Base-by-base conservation (phyloP, 2,797 vertebrate genomes). In the Paguma larvata region DNA sequence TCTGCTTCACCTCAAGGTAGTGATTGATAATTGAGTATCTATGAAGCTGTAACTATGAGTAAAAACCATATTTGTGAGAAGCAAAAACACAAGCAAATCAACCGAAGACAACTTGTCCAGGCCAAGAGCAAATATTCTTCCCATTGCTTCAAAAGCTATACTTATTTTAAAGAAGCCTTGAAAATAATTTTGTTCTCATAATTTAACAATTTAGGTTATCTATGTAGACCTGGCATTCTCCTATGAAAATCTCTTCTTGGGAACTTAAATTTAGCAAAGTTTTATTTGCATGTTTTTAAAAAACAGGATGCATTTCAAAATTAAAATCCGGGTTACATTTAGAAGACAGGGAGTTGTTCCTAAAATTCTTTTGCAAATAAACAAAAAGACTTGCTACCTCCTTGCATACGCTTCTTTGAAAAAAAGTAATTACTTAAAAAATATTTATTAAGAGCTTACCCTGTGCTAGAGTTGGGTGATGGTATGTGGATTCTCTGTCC, bases 251-350 rank as follows among this genome's bases (percentile, higher is more conserved):
- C 8, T 91, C 78, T 95, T 87, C 46, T 89, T 51, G 67, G 44
- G 14, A 96, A 96, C 85, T 92, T 89, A 94, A 95, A 93, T 48
- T 96, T n/a, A 96, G 18, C 34, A 95, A 95, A 83, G 53, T 72
- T 65, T 90, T 82, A 9, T 59, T 82, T 93, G 12, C 4, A n/a
- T 88, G 10, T 85, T 95, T 85, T 91, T 68, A 77, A 75, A 84
- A 96, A 96, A 70, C 0, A 75, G 48, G 48, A 82, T 68, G 30
- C 18, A 75, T 73, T 97, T 95, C 34, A 93, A 94, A 90, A 87
- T 92, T 91, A 93, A 96, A 84, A 89, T 92, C 12, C 41, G 70
- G 62, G 91, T 67, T 90, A 88, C 46, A 78, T 86, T 72, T 96
- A 70, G 44, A 96, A 94, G 44, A 95, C 25, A 86, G 46, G 9